Percentiles rank a stretch among this genome's conserved stretches.
Evolutionary conservation across 2,113 vertebrate genomes (phyloP).

Genomic region (Platichthys flesus): DNA sequence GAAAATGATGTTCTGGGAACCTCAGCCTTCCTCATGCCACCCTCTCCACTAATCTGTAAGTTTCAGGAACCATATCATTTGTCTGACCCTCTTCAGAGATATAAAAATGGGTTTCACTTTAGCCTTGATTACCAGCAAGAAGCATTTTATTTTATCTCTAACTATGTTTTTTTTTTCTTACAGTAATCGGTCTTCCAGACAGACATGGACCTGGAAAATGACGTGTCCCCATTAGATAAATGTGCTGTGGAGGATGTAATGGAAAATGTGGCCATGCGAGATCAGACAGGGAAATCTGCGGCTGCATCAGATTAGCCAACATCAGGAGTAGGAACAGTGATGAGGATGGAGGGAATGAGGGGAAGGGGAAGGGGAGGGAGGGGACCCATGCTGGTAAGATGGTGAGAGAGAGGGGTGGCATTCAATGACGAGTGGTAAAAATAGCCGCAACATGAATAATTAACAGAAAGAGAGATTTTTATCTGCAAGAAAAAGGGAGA

Average conservation of each 20-base stretch:
- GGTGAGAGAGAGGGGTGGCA: not conserved
- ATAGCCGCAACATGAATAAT: slow-evolving; percentile 34
- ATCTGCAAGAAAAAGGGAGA: slow-evolving; percentile 10
- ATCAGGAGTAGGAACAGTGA: slow-evolving; percentile 64
- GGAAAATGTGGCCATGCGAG: slow-evolving; percentile 66
- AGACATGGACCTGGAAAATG: slow-evolving; percentile 62
- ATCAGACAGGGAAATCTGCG: slow-evolving; percentile 74
- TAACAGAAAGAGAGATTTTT: slow-evolving; percentile 11
- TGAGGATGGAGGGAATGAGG: slow-evolving; percentile 39
- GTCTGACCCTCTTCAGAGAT: slow-evolving; percentile 33
- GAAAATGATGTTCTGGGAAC: slow-evolving; percentile 45
- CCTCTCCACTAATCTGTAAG: slow-evolving; percentile 4
- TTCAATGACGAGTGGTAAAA: slow-evolving; percentile 38
- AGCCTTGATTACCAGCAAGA: slow-evolving; percentile 47
- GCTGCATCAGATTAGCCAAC: slow-evolving; percentile 73
- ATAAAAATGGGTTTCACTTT: slow-evolving; percentile 48
- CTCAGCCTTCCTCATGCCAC: slow-evolving; percentile 1
- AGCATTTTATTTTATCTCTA: slow-evolving; percentile 55
- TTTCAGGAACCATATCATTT: slow-evolving; percentile 41
- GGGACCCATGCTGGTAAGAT: slow-evolving; percentile 61
- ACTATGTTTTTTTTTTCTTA: slow-evolving; percentile 33
- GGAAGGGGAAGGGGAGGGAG: slow-evolving; percentile 7
- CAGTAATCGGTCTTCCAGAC: slow-evolving; percentile 67
- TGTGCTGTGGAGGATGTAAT: slow-evolving; percentile 62
- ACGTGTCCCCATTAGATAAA: slow-evolving; percentile 65